Conservation (phyloP, 2,797 vertebrate species). For the Falco columbarius region DNA sequence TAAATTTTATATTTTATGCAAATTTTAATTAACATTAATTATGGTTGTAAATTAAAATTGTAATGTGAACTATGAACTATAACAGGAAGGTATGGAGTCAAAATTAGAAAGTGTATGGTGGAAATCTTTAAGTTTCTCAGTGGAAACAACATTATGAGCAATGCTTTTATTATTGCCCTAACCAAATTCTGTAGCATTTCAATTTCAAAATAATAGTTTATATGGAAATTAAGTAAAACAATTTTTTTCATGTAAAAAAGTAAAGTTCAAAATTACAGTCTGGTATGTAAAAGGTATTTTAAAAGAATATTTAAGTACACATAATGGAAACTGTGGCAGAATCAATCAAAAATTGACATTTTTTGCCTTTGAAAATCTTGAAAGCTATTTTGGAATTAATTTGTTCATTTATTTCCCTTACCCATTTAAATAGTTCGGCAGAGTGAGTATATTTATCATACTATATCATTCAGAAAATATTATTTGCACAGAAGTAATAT, state of each 20-base stretch:
- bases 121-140: background rate
- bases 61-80: background rate
- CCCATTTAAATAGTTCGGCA: background rate
- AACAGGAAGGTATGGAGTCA: background rate
- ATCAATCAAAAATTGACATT: background rate
- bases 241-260: fast-evolving
- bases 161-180: background rate
- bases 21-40: background rate
- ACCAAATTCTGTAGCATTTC: background rate
- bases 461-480: background rate
- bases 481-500: background rate
- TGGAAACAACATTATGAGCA: background rate
- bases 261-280: background rate
- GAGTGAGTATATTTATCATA: background rate
- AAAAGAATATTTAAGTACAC: background rate
- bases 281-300: background rate
- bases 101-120: background rate
- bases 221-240: background rate
- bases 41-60: background rate
- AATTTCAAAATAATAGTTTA: background rate
- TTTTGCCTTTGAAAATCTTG: background rate
- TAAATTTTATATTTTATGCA: background rate
- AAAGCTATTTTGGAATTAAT: background rate
- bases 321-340: background rate
- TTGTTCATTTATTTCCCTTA: background rate